phyloP scores from a whole-genome alignment of 2,113 vertebrate genomes.

The Cyprinodon brontotheroides region DNA sequence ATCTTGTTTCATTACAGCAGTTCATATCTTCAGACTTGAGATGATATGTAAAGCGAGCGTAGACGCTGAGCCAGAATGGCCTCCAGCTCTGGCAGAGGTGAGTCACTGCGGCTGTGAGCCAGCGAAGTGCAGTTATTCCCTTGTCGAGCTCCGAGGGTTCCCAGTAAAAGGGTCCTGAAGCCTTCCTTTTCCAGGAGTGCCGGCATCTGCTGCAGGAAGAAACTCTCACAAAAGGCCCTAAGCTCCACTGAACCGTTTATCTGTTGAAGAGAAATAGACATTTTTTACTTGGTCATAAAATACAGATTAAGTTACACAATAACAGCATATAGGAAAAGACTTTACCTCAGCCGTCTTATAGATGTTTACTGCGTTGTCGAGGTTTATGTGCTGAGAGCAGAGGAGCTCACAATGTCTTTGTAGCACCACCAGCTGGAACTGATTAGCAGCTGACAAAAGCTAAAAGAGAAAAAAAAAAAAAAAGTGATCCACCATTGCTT shows the following conservation, averaged over 20 bases:
- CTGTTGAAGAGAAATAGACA: constrained; percentile 65
- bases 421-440: constrained; percentile 90
- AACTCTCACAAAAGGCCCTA: constrained; percentile 89
- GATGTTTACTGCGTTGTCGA: constrained; percentile 89
- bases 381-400: constrained; percentile 87
- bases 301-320: neutral
- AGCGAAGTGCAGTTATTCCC: constrained; percentile 48
- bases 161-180: constrained; percentile 86
- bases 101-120: constrained; percentile 76
- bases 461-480: constrained; percentile 53
- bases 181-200: constrained; percentile 87
- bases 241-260: constrained; percentile 87
- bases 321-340: neutral
- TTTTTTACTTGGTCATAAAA: neutral
- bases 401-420: constrained; percentile 94
- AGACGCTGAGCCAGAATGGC: constrained; percentile 84
- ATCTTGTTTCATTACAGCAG: constrained; percentile 17
- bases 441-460: constrained; percentile 90
- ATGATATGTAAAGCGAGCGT: constrained; percentile 87
- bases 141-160: constrained; percentile 79
- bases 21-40: constrained; percentile 82
- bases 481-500: neutral
- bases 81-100: constrained; percentile 87
- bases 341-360: constrained; percentile 94
- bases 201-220: constrained; percentile 94